Conservation (phyloP, 2,797 vertebrate genomes). For the Ambastaia sidthimunki region DNA sequence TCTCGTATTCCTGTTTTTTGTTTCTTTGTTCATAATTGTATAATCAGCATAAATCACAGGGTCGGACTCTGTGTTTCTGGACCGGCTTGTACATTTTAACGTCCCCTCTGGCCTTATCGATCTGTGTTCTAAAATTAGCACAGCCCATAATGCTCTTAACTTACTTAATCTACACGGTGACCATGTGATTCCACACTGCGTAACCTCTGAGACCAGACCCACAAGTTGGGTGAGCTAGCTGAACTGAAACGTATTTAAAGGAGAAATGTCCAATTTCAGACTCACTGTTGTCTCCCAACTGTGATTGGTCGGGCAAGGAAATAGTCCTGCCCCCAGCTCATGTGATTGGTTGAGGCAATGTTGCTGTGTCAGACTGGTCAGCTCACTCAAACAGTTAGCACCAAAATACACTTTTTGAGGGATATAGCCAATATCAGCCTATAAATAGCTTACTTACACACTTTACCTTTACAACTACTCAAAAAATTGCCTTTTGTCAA, state of each 20-base stretch:
- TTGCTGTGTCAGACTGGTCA: no score
- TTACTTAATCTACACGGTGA: constrained; percentile 63
- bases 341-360: neutral
- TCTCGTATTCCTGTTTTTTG: constrained; percentile 28
- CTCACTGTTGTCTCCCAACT: neutral
- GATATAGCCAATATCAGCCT: no score
- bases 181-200: constrained; percentile 58
- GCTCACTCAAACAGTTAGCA: no score
- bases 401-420: no score
- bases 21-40: constrained; percentile 37
- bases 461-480: no score
- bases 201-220: constrained; percentile 54
- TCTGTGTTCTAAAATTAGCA: constrained; percentile 72
- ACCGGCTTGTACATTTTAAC: constrained; percentile 62
- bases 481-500: no score
- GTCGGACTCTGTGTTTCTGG: constrained; percentile 24
- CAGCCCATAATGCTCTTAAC: constrained; percentile 66
- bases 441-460: no score
- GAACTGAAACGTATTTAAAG: neutral
- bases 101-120: constrained; percentile 75
- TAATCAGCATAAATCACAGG: constrained; percentile 15
- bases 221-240: neutral
- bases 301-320: neutral
- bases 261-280: neutral
- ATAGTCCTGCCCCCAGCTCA: neutral